phyloP scores from a whole-genome alignment of 1,140 invertebrate species.

The Aphis gossypii region DNA sequence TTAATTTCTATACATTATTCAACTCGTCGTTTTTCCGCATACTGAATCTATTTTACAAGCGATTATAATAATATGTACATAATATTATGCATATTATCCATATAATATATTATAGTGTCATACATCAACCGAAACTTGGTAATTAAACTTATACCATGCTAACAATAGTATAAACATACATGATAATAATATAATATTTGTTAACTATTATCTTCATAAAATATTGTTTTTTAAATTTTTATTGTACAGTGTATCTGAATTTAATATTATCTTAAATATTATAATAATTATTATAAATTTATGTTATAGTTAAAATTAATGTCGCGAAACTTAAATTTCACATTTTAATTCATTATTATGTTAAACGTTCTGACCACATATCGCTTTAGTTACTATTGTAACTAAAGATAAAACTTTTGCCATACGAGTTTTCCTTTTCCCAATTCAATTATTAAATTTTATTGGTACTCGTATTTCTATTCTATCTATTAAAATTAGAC shows the following conservation, averaged over 20 bases:
- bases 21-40: neutral
- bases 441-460: too few species aligned
- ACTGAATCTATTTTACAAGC: neutral
- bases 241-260: too few species aligned
- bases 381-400: slow-evolving; percentile 1
- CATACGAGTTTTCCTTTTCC: neutral
- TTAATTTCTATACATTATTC: neutral
- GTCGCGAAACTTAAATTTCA: neutral
- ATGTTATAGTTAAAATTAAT: neutral
- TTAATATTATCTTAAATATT: too few species aligned
- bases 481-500: neutral
- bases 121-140: neutral
- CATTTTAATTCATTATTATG: neutral
- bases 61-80: neutral
- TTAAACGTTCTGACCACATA: neutral
- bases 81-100: neutral
- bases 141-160: neutral
- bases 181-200: too few species aligned
- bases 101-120: neutral
- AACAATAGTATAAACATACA: too few species aligned
- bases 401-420: neutral
- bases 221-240: too few species aligned
- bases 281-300: neutral
- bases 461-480: too few species aligned
- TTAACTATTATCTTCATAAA: too few species aligned